Evolutionary conservation across 2,888 invertebrate genomes (phyloP), one percentile per base, ranked within the genome.

Genomic region (Smittia sp.): DNA sequence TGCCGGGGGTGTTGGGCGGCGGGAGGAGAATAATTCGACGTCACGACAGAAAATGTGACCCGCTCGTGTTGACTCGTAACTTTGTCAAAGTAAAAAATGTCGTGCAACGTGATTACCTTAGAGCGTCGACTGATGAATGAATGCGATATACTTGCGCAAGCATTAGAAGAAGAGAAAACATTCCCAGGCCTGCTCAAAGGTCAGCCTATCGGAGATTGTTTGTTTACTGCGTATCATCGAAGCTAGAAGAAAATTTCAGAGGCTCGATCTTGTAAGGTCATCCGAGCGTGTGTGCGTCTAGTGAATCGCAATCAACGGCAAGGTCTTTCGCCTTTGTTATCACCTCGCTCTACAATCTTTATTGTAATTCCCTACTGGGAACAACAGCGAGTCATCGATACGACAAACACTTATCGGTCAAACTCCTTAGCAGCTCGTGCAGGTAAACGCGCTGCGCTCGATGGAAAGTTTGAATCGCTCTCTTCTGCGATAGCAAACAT

Each of bases 181-280:
- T 32, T 32, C 9, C 32, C 9, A 32, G 9, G n/a, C n/a, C 46
- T 46, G 15, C 46, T 6, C 46, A 15, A 46, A 32, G 32, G 32
- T 32, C 32, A 32, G 32, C 9, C n/a, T n/a, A n/a, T n/a, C n/a
- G 13, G 11, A 11, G n/a, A 46, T 6, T 46, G 46, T 46, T 46
- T 32, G 9, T 32, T 46, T 46, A 11, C 46, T 22, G 58, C 18
- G 20, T 58, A 46, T 58, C 11, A n/a, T 22, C 22, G 22, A 22
- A 58, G 46, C 15, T 11, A 46, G 11, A 38, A 38, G 11, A n/a
- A 46, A 3, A n/a, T 46, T n/a, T 46, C 1, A 58, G 58, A 58
- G 58, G 58, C 58, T 58, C 58, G 58, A 7, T 58, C 58, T 58
- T 58, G 6, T 58, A 58, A 58, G 58, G 58, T 58, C 58, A 58